These are phyloP conservation scores for Temnothorax nylanderi DNA, from an alignment of 1,140 invertebrate genomes.

Conservation along the genomic window DNA sequence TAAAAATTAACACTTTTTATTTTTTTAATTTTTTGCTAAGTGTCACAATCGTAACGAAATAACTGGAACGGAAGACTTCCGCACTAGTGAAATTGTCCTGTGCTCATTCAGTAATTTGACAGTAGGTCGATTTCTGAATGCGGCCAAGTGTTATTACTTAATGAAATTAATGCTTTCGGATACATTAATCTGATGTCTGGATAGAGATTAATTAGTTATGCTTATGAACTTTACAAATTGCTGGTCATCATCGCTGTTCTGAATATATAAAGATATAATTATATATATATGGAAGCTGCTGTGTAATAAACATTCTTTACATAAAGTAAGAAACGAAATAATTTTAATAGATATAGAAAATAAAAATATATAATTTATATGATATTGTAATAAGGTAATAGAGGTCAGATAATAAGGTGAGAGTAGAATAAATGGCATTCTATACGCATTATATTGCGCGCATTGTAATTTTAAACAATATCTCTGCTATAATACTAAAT, in stretches of 20 bases:
- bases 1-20: not conserved
- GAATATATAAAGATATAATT: not conserved
- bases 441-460: not conserved
- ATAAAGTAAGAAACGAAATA: not conserved
- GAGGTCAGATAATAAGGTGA: not conserved
- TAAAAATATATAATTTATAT: not conserved
- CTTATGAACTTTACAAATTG: conserved; percentile 23
- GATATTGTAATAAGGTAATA: not conserved
- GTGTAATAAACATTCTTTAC: not conserved
- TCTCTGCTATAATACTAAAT: not conserved
- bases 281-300: not conserved
- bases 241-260: not conserved
- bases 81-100: conserved; percentile 60
- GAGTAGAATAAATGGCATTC: not conserved
- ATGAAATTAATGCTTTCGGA: conserved; percentile 65
- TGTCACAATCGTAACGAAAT: not conserved
- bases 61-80: conserved; percentile 60
- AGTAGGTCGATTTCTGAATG: not conserved
- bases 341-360: not conserved
- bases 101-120: conserved; percentile 43
- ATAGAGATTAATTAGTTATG: conserved; percentile 65
- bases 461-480: not conserved
- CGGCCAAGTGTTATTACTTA: conserved; percentile 64
- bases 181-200: not conserved
- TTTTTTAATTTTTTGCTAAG: not conserved